Base-by-base conservation (phyloP, 1,140 invertebrate genomes). In the Tenebrio molitor region DNA sequence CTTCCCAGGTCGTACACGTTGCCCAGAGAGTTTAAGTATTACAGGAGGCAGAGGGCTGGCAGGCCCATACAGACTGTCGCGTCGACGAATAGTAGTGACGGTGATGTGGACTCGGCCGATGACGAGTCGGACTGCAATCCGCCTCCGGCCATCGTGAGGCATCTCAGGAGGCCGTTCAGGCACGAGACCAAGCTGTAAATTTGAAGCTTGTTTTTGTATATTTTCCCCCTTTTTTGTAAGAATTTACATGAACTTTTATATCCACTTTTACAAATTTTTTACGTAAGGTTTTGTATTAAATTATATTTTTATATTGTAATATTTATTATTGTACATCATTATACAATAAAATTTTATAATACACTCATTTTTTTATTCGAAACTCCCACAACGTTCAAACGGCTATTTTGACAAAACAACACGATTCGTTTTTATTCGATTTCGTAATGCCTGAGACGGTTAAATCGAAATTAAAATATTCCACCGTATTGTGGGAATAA, bases 51-150 rank as follows among this genome's bases (percentile, higher is more conserved):
- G 64, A 83, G 87, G 41, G 74, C 78, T n/a, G 74, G 81, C 64
- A 80, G 83, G 67, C 75, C 78, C 2, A 77, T 84, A 6, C 89
- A 90, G 80, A 90, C 91, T 79, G 83, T 93, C 12, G 89, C 91
- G 19, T 94, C 92, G 42, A 94, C 92, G 5, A 95, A 95, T 79
- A 94, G 93, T 77, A 94, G 92, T 78, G 93, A 95, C 82, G 93
- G 93, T 36, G 89, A 91, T 78, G 89, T 91, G 25, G 89, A 91
- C 80, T 90, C 89, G 73, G 89, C 86, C 2, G 89, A 90, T 75
- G 88, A 89, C 68, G 88, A 89, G 78, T 85, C 84, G 16, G 85
- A 86, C 69, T 77, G 76, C 50, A 81, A 81, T 78, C 71, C 78
- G 2, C 78, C 80, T n/a, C 76, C 78, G 6, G 77, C 77, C 7